Conservation (phyloP, 2,113 vertebrate species). For the Rhineura floridana region DNA sequence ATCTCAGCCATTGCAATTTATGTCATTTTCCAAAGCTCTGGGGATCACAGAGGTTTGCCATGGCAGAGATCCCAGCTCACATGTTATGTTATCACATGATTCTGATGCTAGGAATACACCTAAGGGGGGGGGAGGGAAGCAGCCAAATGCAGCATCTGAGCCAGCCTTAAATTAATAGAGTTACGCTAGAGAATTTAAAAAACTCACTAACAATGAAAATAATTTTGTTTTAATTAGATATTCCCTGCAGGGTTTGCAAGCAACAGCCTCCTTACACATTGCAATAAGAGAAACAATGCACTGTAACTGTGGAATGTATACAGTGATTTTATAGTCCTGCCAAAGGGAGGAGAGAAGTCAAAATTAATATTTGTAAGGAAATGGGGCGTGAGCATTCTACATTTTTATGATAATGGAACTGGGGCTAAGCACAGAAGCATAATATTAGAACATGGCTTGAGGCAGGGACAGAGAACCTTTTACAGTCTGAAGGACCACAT, state of each 20-base stretch:
- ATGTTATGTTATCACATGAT: not conserved
- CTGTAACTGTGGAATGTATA: not conserved
- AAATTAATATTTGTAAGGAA: not conserved
- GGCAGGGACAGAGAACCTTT: no score
- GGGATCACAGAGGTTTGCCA: conserved; percentile 7
- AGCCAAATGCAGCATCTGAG: conserved; percentile 13
- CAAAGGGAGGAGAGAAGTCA: not conserved
- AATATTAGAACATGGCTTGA: not conserved
- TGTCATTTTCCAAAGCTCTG: not conserved
- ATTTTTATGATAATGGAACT: not conserved
- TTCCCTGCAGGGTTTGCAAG: conserved; percentile 25
- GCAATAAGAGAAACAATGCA: not conserved
- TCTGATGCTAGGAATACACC: not conserved
- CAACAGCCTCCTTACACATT: conserved; percentile 20
- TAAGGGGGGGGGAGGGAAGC: not conserved
- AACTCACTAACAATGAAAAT: conserved; percentile 27
- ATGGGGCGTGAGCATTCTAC: not conserved
- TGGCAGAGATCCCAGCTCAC: conserved; percentile 2
- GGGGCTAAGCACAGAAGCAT: not conserved
- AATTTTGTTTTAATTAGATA: conserved; percentile 39
- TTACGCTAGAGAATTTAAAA: conserved; percentile 30
- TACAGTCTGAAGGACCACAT: no score
- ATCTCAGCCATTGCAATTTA: not conserved
- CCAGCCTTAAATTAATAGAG: conserved; percentile 25
- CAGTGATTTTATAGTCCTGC: not conserved